Evolutionary conservation across 2,797 vertebrate species (phyloP).

Genomic region (Sebastes hopkinsi): DNA sequence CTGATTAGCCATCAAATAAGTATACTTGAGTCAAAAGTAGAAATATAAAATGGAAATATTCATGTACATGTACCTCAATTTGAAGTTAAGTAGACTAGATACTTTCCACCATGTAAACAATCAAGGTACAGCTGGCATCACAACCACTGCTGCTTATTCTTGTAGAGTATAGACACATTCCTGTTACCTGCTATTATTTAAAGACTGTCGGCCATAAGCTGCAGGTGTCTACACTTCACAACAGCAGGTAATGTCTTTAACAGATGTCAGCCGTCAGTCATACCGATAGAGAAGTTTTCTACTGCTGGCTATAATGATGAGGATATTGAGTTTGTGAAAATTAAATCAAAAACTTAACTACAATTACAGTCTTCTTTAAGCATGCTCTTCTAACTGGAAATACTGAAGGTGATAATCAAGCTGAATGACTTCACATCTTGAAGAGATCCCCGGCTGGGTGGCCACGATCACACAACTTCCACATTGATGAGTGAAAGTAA

Average conservation of each 20-base stretch:
- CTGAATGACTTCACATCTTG: conserved; percentile 33
- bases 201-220: conserved; percentile 43
- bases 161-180: conserved; percentile 22
- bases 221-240: conserved; percentile 69
- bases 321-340: not conserved
- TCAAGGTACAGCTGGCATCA: not conserved
- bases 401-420: not conserved
- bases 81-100: not conserved
- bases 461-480: conserved; percentile 64
- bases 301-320: not conserved
- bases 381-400: not conserved
- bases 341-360: not conserved
- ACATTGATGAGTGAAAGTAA: conserved; percentile 58
- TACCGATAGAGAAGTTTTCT: not conserved
- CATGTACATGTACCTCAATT: not conserved
- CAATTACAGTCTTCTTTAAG: not conserved
- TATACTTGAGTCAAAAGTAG: not conserved
- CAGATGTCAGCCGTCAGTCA: conserved; percentile 22
- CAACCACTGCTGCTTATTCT: not conserved
- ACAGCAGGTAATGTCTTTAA: conserved; percentile 48
- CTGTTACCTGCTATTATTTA: conserved; percentile 36
- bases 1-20: not conserved
- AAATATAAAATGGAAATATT: not conserved
- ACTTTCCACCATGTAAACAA: not conserved
- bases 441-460: conserved; percentile 72